Conservation (phyloP, 35 echinoderm and acorn worm genomes). For the Antedon bifida region DNA sequence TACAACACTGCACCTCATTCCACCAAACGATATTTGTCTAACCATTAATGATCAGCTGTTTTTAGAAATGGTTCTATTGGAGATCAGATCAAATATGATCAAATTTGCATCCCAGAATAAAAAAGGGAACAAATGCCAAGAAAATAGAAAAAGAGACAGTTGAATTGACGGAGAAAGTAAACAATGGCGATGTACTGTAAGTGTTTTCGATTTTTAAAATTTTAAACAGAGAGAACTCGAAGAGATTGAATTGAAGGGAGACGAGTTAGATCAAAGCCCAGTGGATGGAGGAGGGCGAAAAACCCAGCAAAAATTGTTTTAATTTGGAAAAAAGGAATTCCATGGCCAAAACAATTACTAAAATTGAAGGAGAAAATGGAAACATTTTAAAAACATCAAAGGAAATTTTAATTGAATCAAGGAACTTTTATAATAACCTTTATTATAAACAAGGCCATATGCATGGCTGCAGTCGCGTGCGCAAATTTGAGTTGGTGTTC, state of each 20-base stretch:
- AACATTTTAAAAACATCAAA: not conserved
- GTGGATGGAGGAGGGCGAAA: not conserved
- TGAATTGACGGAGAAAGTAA: not conserved
- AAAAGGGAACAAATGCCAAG: not conserved
- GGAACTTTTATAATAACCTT: not conserved
- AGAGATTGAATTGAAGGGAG: not conserved
- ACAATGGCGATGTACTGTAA: not conserved
- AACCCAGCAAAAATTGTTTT: not conserved
- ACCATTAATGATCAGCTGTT: not conserved
- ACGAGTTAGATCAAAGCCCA: not conserved
- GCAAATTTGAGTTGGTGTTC: too few relatives aligned
- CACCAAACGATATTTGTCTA: not conserved
- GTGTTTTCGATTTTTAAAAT: not conserved
- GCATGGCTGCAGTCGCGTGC: too few relatives aligned
- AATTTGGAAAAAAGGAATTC: not conserved
- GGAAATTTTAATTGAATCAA: not conserved
- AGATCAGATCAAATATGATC: not conserved
- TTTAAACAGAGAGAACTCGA: not conserved
- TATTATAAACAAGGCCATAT: not conserved
- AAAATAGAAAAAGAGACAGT: not conserved
- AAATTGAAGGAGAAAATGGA: not conserved
- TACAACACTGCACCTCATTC: not conserved
- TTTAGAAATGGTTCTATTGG: not conserved
- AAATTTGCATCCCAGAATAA: not conserved
- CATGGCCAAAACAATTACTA: not conserved